Evolutionary conservation across 2,113 vertebrate genomes (phyloP), one percentile per base, ranked within the genome.

Genomic region (Myrmecobius fasciatus): DNA sequence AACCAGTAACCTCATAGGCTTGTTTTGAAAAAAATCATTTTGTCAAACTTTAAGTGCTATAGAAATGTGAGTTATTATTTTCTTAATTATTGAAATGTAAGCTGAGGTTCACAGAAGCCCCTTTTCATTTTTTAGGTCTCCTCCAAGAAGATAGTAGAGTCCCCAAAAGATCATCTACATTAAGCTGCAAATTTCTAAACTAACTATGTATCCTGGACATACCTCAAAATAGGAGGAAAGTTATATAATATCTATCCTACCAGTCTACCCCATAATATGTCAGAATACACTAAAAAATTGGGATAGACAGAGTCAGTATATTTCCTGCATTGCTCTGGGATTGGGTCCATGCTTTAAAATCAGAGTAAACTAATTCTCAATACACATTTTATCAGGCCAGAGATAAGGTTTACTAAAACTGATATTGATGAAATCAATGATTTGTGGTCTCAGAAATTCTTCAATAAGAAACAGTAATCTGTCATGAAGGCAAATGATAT

Each of bases 351-450:
- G 52, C 36, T 93, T 98, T 97, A 96, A 51, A 96, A 92, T 97
- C 96, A 96, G 92, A 97, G 96, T 97, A 98, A 97, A 97, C 97
- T 97, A 98, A 96, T 97, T 97, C 97, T 98, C 96, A 97, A 96
- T 96, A 97, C 97, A 97, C 97, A 97, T 94, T 97, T 98, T 97
- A 98, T 98, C 97, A 97, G 97, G 20, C n/a, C 67, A 43, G 22
- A 98, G 97, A 97, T 94, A 96, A 96, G 95, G 94, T 94, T 95
- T 94, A 96, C 95, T 96, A 94, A 94, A 96, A 96, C 95, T 97
- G 75, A 89, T 96, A 95, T 95, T 94, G 96, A 97, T 96, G 95
- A 95, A 97, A 97, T 92, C 97, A 97, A 96, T 98, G 97, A 97
- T 97, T 94, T 94, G 95, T 94, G 96, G 95, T 94, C 97, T 93